A percentile compares a stretch with the other conserved stretches of the same genome.
Evolutionary conservation across 2,888 invertebrate genomes (phyloP).

Genomic region (Eulithis testata): DNA sequence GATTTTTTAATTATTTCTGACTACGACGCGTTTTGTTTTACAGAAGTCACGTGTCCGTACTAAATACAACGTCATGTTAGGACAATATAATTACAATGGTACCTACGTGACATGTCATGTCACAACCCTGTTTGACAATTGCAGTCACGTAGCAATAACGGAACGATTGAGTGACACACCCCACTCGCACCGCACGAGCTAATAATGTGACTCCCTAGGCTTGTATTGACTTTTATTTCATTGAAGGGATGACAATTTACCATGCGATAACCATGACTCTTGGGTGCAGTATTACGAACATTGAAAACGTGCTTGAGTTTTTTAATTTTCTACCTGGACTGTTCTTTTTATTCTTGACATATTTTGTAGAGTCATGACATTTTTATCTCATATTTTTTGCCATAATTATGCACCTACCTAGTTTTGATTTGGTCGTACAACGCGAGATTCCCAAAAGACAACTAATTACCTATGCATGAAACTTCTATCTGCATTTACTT

Average conservation of each 20-base stretch:
- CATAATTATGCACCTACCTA: too few relatives aligned
- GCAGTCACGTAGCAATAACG: conserved; percentile 77
- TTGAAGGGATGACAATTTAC: conserved; percentile 18
- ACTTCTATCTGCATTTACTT: neutral
- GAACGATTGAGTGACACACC: conserved; percentile 76
- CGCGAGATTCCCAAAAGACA: too few relatives aligned
- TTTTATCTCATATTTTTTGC: too few relatives aligned
- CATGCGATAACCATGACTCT: neutral
- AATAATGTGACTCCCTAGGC: conserved; percentile 58
- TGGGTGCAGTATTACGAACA: too few relatives aligned
- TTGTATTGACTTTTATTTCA: conserved; percentile 41
- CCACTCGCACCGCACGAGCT: conserved; percentile 53
- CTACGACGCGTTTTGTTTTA: too few relatives aligned
- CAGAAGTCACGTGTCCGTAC: neutral
- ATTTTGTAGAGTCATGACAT: too few relatives aligned
- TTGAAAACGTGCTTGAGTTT: too few relatives aligned
- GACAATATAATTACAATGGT: conserved; percentile 24
- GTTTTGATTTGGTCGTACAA: too few relatives aligned
- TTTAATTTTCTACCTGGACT: too few relatives aligned
- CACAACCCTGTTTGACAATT: conserved; percentile 49
- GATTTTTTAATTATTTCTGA: too few relatives aligned
- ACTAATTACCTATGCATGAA: too few relatives aligned
- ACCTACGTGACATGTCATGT: conserved; percentile 22
- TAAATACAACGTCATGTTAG: conserved; percentile 6
- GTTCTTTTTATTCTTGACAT: too few relatives aligned